Base-by-base conservation (phyloP, 1,140 invertebrate genomes). In the Zaprionus africanus region DNA sequence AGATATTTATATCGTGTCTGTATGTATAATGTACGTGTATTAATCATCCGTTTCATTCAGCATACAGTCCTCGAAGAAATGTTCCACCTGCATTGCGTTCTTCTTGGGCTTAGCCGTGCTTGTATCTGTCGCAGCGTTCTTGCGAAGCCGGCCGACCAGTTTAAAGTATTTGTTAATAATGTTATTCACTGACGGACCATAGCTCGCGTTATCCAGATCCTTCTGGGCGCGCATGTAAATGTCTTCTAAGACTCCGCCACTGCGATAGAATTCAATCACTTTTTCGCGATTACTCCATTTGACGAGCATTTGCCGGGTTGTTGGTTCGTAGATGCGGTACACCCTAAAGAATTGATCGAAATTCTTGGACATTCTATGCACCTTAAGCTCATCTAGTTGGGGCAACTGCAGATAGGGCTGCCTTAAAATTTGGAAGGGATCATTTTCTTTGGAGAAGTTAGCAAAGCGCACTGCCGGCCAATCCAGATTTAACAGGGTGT, bases 161-260 rank as follows among this genome's bases (percentile, higher is more conserved):
- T 62, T 83, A 15, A 91, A 85, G 69, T 92, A 92, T 26, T 81
- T 85, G 12, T 51, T 1, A 11, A 82, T 92, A 24, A 92, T 90
- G 6, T 67, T 49, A 0, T 71, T 54, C 6, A 85, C 77, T n/a
- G n/a, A 26, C 0, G 61, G 79, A 1, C 68, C 71, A 49, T 81
- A 78, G 1, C 49, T 11, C 0, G 3, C 26, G 0, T 26, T 28
- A 12, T 38, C 28, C 15, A 92, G 1, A 17, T 92, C 91, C 38
- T 76, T 81, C 5, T 78, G 57, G 51, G 78, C 84, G 6, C 78
- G 69, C 15, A 70, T 56, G 7, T 66, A 59, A 1, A 91, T 41
- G 49, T 82, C 88, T 6, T 74, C 79, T 7, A 91, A 31, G 6
- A 91, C 59, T 6, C 88, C 91, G 1, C 84, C 91, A 2, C 43